Conservation (phyloP, 2,888 invertebrate species). For the Hydropsyche betteni region DNA sequence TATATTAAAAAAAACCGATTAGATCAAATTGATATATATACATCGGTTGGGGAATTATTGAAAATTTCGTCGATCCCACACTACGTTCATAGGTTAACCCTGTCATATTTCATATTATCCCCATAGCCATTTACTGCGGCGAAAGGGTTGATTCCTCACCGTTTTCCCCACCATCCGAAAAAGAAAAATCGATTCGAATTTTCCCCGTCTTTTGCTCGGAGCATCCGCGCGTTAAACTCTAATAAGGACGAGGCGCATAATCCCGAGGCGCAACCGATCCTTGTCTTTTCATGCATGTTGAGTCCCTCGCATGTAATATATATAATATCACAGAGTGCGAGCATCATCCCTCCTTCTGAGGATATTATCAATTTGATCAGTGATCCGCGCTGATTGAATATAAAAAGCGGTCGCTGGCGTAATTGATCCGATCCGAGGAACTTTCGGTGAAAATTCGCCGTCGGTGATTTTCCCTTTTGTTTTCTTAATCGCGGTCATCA, state of each 20-base stretch:
- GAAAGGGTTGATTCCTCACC: not conserved
- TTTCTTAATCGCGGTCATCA: conserved; percentile 16
- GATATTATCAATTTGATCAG: conserved; percentile 40
- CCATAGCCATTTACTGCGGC: not conserved
- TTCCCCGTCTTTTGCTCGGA: not conserved
- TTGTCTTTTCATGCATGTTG: conserved; percentile 2
- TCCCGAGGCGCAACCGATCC: conserved; percentile 1
- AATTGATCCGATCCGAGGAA: conserved; percentile 11
- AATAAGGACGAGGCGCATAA: not conserved
- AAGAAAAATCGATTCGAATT: conserved; percentile 20
- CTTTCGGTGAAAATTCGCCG: not conserved
- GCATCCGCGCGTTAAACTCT: conserved; percentile 6
- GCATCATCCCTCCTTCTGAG: conserved; percentile 20
- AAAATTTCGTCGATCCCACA: no score
- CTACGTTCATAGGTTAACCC: not conserved
- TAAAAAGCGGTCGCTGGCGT: conserved; percentile 8
- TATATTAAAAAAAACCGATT: no score
- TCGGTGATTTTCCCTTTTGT: conserved; percentile 14
- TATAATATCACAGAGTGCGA: no score
- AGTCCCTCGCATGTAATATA: not conserved
- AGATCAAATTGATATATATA: no score
- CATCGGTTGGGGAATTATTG: no score
- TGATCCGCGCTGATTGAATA: conserved; percentile 31
- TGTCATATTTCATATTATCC: not conserved
- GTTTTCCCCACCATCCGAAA: not conserved